Conservation (phyloP, 2,113 vertebrate genomes). For the Pomatorhinus ruficollis region DNA sequence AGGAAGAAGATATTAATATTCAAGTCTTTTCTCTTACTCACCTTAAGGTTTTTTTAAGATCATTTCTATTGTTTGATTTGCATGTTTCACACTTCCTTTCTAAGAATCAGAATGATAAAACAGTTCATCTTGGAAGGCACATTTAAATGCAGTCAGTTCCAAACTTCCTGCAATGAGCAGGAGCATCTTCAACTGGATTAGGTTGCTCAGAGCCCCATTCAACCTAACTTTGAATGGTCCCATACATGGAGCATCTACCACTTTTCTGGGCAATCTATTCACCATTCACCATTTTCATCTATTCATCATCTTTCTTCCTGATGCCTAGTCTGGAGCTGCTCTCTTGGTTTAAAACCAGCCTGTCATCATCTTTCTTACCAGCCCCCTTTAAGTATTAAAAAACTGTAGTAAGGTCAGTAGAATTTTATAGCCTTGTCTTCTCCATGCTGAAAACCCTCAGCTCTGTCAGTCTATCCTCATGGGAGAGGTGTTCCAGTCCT, state of each 20-base stretch:
- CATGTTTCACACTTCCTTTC: neutral
- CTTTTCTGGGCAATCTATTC: neutral
- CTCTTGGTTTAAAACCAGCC: neutral
- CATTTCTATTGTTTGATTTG: neutral
- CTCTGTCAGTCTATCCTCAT: neutral
- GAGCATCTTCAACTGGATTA: neutral
- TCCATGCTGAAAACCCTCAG: neutral
- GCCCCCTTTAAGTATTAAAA: neutral
- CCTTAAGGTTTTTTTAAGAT: neutral
- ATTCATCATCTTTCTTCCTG: neutral
- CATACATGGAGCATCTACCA: no score
- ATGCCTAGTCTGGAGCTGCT: neutral
- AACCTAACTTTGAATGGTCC: neutral
- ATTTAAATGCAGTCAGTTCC: neutral
- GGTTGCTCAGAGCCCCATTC: neutral
- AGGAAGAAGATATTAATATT: neutral
- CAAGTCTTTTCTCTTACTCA: neutral
- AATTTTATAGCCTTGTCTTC: neutral
- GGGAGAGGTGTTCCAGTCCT: neutral
- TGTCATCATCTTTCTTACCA: neutral
- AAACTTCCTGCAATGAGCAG: neutral
- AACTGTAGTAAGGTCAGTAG: neutral
- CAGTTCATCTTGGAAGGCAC: neutral
- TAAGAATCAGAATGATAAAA: neutral
- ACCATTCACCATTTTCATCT: neutral